Base-by-base conservation (phyloP, 2,797 vertebrate species). In the Huso huso region DNA sequence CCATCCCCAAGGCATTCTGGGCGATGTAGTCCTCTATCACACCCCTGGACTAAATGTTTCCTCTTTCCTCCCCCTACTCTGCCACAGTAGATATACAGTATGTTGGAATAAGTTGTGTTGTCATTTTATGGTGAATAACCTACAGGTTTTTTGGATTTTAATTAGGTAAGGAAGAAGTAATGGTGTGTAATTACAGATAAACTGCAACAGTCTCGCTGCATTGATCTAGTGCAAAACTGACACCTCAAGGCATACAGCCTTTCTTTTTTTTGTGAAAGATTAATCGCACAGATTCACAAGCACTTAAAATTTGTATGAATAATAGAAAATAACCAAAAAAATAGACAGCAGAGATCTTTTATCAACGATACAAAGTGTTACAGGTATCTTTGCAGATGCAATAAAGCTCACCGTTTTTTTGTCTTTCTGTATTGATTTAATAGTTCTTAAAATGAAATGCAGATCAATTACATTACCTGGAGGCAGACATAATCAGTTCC, bases 381-480 rank as follows among this genome's bases (percentile, higher is more conserved):
- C 83, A 81, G 84, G 82, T 84, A 80, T 81, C 71, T 85, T 78
- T 82, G 84, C 82, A 82, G 82, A 84, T 87, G 84, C 86, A 80
- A 78, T 85, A 84, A 87, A 84, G 84, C 83, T 74, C 79, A 8
- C 77, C 83, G 88, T 87, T 89, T 90, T 89, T 85, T 86, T 84
- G 87, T 86, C 85, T 81, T 74, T 70, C 72, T 64, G 78, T 83
- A 89, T 90, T 78, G 86, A 88, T 90, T 90, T 85, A 86, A 80
- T 77, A 78, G 83, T 87, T 76, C 79, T 80, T 85, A 87, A 82
- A 89, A 90, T 87, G 85, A 90, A 89, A 87, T 84, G 85, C 84
- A 85, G 89, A 91, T 90, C 87, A 90, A 87, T 87, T 78, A 86
- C 82, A 83, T 87, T 84, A 88, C 86, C 85, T 83, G 79, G 66